Conservation (phyloP, 2,797 vertebrate genomes). For the Anabas testudineus region DNA sequence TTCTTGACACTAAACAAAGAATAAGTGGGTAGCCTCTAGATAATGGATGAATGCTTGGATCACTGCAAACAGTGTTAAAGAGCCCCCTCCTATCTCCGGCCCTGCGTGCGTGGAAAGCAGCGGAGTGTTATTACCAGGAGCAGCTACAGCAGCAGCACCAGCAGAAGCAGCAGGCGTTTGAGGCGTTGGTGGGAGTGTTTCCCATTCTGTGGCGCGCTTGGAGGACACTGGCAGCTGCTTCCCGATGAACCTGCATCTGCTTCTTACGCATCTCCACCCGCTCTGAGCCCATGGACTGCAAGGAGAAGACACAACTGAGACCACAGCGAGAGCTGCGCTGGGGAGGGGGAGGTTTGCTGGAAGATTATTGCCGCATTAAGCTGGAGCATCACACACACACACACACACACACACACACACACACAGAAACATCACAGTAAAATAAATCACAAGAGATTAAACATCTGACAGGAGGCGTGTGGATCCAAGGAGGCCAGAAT, state of each 20-base stretch:
- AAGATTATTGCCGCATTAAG: slow-evolving; percentile 44
- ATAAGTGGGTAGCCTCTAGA: background rate
- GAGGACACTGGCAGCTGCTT: slow-evolving; percentile 82
- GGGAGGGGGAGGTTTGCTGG: slow-evolving; percentile 7
- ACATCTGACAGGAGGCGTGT: slow-evolving; percentile 25
- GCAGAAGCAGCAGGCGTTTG: slow-evolving; percentile 98
- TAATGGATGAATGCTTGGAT: background rate
- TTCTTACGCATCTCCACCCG: slow-evolving; percentile 86
- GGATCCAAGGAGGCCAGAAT: slow-evolving; percentile 10
- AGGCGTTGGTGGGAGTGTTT: slow-evolving; percentile 82
- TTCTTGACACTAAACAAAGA: background rate
- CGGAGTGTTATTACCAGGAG: slow-evolving; percentile 90
- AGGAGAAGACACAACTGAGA: slow-evolving; percentile 14
- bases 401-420: slow-evolving; percentile 15
- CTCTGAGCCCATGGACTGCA: slow-evolving; percentile 84
- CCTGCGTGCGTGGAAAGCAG: slow-evolving; percentile 42
- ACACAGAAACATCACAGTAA: slow-evolving; percentile 25
- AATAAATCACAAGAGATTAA: slow-evolving; percentile 40
- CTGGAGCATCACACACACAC: slow-evolving; percentile 23
- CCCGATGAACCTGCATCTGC: slow-evolving; percentile 87
- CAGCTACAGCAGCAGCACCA: slow-evolving; percentile 99
- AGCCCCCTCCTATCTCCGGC: slow-evolving; percentile 1
- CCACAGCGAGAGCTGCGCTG: background rate
- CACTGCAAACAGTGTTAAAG: too few species aligned
- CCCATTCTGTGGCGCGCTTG: slow-evolving; percentile 81